A percentile compares a stretch with the other conserved stretches of the same genome.
phyloP scores from a whole-genome alignment of 2,888 invertebrate genomes.

The Pelosia muscerda region DNA sequence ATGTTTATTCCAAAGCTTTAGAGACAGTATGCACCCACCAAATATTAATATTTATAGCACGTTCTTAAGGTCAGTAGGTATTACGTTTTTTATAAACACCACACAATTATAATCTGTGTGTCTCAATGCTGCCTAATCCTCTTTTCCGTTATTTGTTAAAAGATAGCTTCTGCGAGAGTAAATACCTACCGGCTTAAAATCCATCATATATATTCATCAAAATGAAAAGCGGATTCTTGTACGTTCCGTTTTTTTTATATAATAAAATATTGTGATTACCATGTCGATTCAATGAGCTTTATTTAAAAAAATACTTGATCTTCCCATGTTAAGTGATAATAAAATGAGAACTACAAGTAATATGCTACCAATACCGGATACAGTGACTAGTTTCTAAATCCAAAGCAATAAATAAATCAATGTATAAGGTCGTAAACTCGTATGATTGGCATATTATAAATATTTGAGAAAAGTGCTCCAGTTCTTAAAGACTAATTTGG shows the following conservation, averaged over 20 bases:
- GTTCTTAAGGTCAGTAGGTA: no score
- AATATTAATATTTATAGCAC: no score
- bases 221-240: neutral
- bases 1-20: no score
- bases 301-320: slow-evolving; percentile 8
- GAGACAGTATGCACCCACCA: no score
- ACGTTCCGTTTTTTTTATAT: no score
- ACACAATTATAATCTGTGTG: no score
- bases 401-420: slow-evolving; percentile 60
- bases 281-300: neutral
- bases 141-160: no score
- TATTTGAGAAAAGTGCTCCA: slow-evolving; percentile 65
- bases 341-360: slow-evolving; percentile 33
- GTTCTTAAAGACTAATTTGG: slow-evolving; percentile 49
- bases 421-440: slow-evolving; percentile 62
- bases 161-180: no score
- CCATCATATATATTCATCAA: neutral
- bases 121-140: no score
- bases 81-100: no score
- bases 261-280: neutral
- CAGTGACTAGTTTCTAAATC: slow-evolving; percentile 57
- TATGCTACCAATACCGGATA: slow-evolving; percentile 49
- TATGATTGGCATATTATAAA: slow-evolving; percentile 66
- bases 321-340: slow-evolving; percentile 21
- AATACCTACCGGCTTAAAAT: no score